Percentiles rank a stretch among this genome's conserved stretches.
Conservation (phyloP, 2,888 invertebrate genomes). For the Itoplectis maculator region DNA sequence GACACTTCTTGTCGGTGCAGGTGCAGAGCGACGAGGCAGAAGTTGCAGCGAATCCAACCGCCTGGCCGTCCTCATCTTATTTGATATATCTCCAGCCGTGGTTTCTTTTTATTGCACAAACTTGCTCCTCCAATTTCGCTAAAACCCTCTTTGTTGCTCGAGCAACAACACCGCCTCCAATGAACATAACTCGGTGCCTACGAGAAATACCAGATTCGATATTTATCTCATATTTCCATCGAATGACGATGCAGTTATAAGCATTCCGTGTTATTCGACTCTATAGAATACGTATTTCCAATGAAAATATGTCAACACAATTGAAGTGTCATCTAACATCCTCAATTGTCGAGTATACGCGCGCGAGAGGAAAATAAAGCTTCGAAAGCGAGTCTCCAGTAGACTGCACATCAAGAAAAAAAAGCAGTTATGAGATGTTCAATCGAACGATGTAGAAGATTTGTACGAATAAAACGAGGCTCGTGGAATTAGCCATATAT, state of each 20-base stretch:
- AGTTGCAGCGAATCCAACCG: background rate
- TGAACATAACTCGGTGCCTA: background rate
- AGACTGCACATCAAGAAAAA: background rate
- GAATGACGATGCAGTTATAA: background rate
- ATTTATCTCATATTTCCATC: constrained; percentile 15
- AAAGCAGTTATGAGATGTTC: background rate
- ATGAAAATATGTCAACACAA: constrained; percentile 17
- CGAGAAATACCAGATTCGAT: background rate
- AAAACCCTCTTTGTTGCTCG: constrained; percentile 9
- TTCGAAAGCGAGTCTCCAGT: background rate
- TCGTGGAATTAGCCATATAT: no score
- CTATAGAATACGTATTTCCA: constrained; percentile 6
- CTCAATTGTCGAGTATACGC: background rate
- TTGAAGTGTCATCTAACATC: background rate
- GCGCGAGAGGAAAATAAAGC: background rate
- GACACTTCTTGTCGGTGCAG: background rate
- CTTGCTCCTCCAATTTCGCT: constrained; percentile 16
- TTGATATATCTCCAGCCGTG: background rate
- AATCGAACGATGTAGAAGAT: no score
- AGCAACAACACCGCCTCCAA: background rate
- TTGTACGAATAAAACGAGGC: background rate
- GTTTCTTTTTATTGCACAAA: constrained; percentile 7
- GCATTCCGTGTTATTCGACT: background rate
- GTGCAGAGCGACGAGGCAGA: background rate
- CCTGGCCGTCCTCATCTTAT: constrained; percentile 11